Percentiles rank a stretch among this genome's conserved stretches.
These are phyloP conservation scores for Tipula helvola DNA, from an alignment of 2,888 invertebrate species.

Conservation along the genomic window DNA sequence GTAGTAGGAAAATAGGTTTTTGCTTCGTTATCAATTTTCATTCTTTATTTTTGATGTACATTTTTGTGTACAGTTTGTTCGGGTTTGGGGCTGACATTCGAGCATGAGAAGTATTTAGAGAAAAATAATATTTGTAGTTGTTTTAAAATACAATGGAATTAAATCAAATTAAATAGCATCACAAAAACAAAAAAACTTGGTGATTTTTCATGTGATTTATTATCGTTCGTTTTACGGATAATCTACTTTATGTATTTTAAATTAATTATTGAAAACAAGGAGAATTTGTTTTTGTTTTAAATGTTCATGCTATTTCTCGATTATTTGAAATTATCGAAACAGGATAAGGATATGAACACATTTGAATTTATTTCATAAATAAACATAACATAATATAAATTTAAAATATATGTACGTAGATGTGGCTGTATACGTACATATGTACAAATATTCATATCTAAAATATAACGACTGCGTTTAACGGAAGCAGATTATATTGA, in stretches of 20 bases:
- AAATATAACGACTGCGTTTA: not conserved
- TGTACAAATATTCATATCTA: not conserved
- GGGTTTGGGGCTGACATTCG: not conserved
- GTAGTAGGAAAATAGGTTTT: not conserved
- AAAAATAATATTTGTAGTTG: not conserved
- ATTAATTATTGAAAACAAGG: not conserved
- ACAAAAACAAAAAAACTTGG: not conserved
- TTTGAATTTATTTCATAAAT: not conserved
- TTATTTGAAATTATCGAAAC: not conserved
- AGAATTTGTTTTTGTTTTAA: not conserved
- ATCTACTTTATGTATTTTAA: not conserved
- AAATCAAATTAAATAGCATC: not conserved
- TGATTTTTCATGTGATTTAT: not conserved
- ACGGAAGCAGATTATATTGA: not conserved
- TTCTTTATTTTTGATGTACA: not conserved
- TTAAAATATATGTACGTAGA: no score
- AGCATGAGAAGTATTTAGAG: not conserved
- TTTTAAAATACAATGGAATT: not conserved
- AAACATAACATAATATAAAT: not conserved
- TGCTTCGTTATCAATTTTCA: not conserved
- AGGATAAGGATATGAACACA: not conserved
- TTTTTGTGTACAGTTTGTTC: not conserved
- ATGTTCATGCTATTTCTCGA: not conserved
- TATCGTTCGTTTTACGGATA: not conserved
- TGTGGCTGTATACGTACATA: not conserved